Evolutionary conservation across 2,113 vertebrate genomes (phyloP).

Genomic region (Capreolus pygargus): DNA sequence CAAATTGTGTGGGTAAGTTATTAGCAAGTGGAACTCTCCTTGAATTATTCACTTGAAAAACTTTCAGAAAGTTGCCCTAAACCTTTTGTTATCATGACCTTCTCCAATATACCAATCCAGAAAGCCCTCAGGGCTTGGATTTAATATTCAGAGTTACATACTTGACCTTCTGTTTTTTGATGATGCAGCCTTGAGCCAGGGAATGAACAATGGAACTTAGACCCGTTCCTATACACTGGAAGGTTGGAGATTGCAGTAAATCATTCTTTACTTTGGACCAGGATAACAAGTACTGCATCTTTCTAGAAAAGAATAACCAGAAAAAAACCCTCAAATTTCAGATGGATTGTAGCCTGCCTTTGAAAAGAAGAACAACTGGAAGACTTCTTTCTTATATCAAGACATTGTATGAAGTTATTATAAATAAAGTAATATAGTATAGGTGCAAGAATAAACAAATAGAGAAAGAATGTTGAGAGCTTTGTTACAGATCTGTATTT

Average conservation of each 20-base stretch:
- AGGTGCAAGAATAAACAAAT: background rate
- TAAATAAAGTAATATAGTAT: background rate
- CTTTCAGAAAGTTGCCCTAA: background rate
- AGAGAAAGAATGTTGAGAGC: background rate
- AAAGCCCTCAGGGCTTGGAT: background rate
- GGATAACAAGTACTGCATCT: background rate
- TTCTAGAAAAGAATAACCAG: background rate
- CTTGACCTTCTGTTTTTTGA: background rate
- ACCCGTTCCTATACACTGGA: background rate
- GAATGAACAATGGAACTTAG: background rate
- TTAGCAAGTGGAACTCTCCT: background rate
- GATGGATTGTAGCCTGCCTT: background rate
- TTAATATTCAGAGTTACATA: background rate
- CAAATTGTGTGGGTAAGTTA: constrained; percentile 49
- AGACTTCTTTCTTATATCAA: background rate
- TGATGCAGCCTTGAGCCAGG: background rate
- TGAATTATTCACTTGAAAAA: background rate
- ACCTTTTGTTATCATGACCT: background rate
- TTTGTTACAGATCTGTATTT: background rate
- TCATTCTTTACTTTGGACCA: background rate
- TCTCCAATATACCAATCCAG: background rate
- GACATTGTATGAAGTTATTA: background rate
- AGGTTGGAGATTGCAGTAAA: background rate
- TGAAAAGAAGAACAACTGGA: background rate
- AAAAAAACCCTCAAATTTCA: background rate